phyloP scores from a whole-genome alignment of 2,797 vertebrate genomes.

The Enteromius trimaculatus region DNA sequence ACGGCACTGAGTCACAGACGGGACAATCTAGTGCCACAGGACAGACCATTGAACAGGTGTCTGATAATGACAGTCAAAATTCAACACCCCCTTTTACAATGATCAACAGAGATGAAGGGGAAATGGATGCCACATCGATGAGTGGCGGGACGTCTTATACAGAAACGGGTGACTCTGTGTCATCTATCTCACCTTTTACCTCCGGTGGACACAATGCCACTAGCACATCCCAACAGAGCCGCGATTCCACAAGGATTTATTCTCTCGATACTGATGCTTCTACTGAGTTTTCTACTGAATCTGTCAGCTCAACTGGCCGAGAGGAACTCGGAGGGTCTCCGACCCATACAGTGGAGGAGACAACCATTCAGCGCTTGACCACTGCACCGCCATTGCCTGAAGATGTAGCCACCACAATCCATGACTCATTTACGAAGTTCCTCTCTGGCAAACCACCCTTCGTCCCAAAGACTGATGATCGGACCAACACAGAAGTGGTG shows the following conservation, averaged over 20 bases:
- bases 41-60: slow-evolving; percentile 51
- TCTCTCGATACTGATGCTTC: slow-evolving; percentile 46
- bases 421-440: slow-evolving; percentile 39
- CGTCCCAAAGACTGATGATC: slow-evolving; percentile 53
- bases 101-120: slow-evolving; percentile 33
- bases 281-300: slow-evolving; percentile 64
- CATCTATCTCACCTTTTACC: slow-evolving; percentile 68
- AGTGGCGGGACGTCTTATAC: slow-evolving; percentile 60
- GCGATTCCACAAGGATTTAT: slow-evolving; percentile 53
- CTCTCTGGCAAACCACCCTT: slow-evolving; percentile 50
- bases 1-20: slow-evolving; percentile 62
- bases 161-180: slow-evolving; percentile 52
- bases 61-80: slow-evolving; percentile 61
- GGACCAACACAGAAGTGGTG: slow-evolving; percentile 53
- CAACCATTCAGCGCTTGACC: slow-evolving; percentile 60
- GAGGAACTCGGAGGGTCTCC: slow-evolving; percentile 62
- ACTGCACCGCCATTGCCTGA: slow-evolving; percentile 58
- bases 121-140: slow-evolving; percentile 36
- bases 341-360: slow-evolving; percentile 61
- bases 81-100: slow-evolving; percentile 66
- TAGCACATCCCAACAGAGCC: slow-evolving; percentile 46
- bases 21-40: slow-evolving; percentile 61
- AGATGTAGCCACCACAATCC: slow-evolving; percentile 62
- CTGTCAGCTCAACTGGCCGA: slow-evolving; percentile 57
- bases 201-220: slow-evolving; percentile 56